A percentile compares a stretch with the other conserved stretches of the same genome.
Conservation (phyloP, 1,140 invertebrate species). For the Drosophila varians region DNA sequence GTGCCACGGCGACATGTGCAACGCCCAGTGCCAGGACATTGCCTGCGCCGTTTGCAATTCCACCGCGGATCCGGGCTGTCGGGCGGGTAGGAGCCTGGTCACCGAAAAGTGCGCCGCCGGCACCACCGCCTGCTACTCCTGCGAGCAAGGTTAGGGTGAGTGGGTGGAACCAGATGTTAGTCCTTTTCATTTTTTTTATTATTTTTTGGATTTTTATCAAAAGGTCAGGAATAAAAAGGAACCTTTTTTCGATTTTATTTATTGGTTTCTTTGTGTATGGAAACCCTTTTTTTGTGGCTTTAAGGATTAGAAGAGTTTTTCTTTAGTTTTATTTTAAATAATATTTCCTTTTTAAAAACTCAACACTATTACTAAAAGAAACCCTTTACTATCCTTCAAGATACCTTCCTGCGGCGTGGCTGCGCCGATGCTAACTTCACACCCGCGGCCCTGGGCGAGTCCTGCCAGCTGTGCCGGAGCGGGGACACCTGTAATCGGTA, state of each 20-base stretch:
- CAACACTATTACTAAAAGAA: no score
- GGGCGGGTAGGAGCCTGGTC: slow-evolving; percentile 32
- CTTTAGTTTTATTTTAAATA: no score
- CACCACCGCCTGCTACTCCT: slow-evolving; percentile 64
- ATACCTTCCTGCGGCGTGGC: slow-evolving; percentile 60
- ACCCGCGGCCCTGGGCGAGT: slow-evolving; percentile 22
- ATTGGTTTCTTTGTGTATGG: no score
- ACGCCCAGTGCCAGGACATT: slow-evolving; percentile 63
- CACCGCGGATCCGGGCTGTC: slow-evolving; percentile 54
- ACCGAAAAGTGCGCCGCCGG: slow-evolving; percentile 43
- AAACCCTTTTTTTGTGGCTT: not conserved
- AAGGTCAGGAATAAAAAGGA: slow-evolving; percentile 1
- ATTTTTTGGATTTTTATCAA: no score
- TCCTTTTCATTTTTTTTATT: no score
- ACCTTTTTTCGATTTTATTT: no score
- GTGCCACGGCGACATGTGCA: slow-evolving; percentile 72
- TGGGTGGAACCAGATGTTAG: not conserved
- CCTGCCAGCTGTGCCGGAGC: slow-evolving; percentile 63
- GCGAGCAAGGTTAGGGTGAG: slow-evolving; percentile 72
- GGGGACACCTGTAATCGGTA: slow-evolving; percentile 63
- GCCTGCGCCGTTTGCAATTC: slow-evolving; percentile 65
- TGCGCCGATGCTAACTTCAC: slow-evolving; percentile 52
- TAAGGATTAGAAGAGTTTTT: not conserved
- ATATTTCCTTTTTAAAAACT: no score
- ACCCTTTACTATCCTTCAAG: slow-evolving; percentile 1